phyloP scores from a whole-genome alignment of 2,113 vertebrate species.

The Cyphomyrus plagiostoma region DNA sequence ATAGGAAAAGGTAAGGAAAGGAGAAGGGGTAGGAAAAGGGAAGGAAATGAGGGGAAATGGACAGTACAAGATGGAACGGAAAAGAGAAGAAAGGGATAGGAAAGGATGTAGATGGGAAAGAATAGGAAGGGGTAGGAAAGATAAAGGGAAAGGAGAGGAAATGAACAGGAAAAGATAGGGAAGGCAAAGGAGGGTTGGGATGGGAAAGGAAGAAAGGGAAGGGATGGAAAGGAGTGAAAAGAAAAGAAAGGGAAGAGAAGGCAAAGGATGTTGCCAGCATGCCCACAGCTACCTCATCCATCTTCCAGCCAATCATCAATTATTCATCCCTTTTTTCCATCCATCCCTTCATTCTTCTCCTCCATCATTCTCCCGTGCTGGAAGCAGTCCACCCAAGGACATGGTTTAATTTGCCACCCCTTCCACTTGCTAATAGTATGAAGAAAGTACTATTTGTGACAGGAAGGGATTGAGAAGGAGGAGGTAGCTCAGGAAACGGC shows the following conservation, averaged over 20 bases:
- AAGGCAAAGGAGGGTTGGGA: not conserved
- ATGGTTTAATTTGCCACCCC: slow-evolving; percentile 10
- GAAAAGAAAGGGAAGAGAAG: not conserved
- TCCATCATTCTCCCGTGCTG: not conserved
- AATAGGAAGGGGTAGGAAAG: not conserved
- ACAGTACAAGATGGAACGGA: not conserved
- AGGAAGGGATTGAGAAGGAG: not conserved
- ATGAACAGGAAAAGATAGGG: not conserved
- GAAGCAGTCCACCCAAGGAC: slow-evolving; percentile 35
- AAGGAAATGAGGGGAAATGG: not conserved
- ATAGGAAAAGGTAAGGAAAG: not conserved
- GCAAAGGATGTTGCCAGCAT: slow-evolving; percentile 10
- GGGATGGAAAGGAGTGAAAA: not conserved
- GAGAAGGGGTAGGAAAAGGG: not conserved
- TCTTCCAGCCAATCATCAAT: slow-evolving; percentile 37
- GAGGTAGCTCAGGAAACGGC: not conserved
- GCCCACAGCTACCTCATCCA: slow-evolving; percentile 36
- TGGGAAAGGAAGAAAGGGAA: not conserved
- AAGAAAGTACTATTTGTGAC: not conserved
- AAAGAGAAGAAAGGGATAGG: not conserved
- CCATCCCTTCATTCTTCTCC: slow-evolving; percentile 22
- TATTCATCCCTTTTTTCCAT: slow-evolving; percentile 34
- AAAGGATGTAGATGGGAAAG: not conserved
- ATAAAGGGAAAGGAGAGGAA: not conserved
- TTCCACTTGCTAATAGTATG: not conserved